Conservation (phyloP, 2,797 vertebrate genomes). For the Heteromormyrus szaboi region DNA sequence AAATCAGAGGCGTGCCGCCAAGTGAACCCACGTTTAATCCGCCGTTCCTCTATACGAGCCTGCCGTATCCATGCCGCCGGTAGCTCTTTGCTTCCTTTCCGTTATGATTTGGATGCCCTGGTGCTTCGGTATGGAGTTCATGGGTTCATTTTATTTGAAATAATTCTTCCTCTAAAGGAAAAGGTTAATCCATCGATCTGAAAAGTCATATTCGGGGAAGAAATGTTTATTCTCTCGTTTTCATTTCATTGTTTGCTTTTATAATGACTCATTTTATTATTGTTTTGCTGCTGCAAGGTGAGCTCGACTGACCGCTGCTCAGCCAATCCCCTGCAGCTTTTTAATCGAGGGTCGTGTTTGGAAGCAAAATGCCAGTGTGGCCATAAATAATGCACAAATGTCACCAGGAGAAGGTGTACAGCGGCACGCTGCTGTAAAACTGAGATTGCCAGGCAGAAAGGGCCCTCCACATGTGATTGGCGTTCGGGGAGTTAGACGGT, state of each 20-base stretch:
- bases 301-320: conserved; percentile 30
- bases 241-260: neutral
- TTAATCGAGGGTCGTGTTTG: conserved; percentile 43
- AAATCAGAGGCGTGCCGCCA: neutral
- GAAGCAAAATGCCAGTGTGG: conserved; percentile 61
- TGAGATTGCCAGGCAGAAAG: conserved; percentile 24
- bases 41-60: neutral
- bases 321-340: conserved; percentile 34
- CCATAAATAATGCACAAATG: conserved; percentile 71
- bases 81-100: neutral
- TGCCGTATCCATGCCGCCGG: neutral
- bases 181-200: neutral
- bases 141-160: neutral
- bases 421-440: conserved; percentile 29
- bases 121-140: neutral
- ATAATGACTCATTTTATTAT: neutral
- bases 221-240: neutral
- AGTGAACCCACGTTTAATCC: neutral
- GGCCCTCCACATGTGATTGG: neutral
- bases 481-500: conserved; percentile 2
- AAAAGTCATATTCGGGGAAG: neutral
- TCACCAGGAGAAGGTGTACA: conserved; percentile 39
- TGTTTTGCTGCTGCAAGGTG: conserved; percentile 19
- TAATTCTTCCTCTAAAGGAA: neutral
- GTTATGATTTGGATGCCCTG: neutral